Percentiles rank a stretch among this genome's conserved stretches.
phyloP scores from a whole-genome alignment of 2,797 vertebrate genomes.

The Glossophaga mutica region DNA sequence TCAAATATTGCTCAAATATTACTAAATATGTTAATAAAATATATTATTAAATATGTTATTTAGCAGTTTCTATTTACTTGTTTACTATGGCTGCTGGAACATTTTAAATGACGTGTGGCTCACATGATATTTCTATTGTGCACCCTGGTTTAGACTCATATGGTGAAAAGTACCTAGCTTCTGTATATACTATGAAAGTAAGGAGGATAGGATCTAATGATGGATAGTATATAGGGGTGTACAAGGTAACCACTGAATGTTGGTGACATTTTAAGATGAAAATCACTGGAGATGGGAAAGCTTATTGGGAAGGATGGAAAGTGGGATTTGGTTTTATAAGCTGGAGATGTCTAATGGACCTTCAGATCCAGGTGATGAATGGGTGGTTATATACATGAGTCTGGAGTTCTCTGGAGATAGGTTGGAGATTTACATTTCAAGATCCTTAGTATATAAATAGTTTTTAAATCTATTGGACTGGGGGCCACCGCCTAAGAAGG shows the following conservation, averaged over 20 bases:
- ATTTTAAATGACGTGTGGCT: not conserved
- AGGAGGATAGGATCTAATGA: not conserved
- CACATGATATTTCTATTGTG: not conserved
- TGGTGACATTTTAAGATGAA: not conserved
- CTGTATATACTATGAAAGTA: not conserved
- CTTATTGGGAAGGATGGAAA: not conserved
- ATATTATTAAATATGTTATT: not conserved
- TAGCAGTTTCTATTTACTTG: not conserved
- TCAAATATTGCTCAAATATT: not conserved
- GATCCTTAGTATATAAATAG: not conserved
- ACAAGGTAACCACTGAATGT: not conserved
- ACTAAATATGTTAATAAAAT: slow-evolving; percentile 1
- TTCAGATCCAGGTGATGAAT: not conserved
- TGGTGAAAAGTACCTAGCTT: not conserved
- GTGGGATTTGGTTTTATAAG: not conserved
- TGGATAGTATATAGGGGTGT: fast-evolving
- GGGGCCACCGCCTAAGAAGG: not conserved
- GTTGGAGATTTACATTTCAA: not conserved
- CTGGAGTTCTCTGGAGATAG: not conserved
- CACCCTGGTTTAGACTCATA: not conserved
- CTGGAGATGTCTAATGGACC: not conserved
- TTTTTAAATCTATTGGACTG: not conserved
- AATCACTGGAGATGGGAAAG: not conserved
- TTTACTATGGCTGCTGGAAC: not conserved
- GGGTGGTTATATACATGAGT: not conserved